phyloP scores from a whole-genome alignment of 2,113 vertebrate species.

The Hippocampus barbouri region DNA sequence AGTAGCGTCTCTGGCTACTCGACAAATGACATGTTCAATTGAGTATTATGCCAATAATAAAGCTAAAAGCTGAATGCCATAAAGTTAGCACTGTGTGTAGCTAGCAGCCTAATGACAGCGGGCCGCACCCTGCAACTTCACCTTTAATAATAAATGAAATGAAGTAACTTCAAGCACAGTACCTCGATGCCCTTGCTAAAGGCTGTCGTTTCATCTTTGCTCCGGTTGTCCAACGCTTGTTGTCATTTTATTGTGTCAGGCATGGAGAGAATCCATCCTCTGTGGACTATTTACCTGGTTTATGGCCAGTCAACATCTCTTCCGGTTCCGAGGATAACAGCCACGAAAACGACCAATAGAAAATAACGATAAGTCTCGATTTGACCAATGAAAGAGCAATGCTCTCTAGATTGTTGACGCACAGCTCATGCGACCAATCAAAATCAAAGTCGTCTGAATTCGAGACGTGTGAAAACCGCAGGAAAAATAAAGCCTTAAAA shows the following conservation, averaged over 20 bases:
- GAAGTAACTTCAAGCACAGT: constrained; percentile 1
- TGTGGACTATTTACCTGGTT: constrained; percentile 63
- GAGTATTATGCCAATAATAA: background rate
- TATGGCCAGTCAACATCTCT: constrained; percentile 38
- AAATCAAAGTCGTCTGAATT: constrained; percentile 24
- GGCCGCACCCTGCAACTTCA: constrained; percentile 59
- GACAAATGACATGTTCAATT: background rate
- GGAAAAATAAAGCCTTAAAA: background rate
- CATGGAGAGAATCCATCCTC: constrained; percentile 43
- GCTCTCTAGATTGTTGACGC: background rate
- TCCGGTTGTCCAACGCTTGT: constrained; percentile 41
- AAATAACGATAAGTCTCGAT: background rate
- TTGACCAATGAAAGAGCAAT: constrained; percentile 37
- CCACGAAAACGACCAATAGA: constrained; percentile 44
- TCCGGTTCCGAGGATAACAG: constrained; percentile 42
- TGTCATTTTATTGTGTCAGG: constrained; percentile 37
- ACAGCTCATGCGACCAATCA: constrained; percentile 19
- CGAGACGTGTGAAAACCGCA: background rate
- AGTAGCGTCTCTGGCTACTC: background rate
- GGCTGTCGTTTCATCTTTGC: constrained; percentile 59
- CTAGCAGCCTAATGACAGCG: constrained; percentile 50
- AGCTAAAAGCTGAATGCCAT: constrained; percentile 16
- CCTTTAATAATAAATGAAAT: constrained; percentile 9
- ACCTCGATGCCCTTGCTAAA: constrained; percentile 44
- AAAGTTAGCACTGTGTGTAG: constrained; percentile 43